Evolutionary conservation across 2,113 vertebrate species (phyloP), one percentile per base, ranked within the genome.

Genomic region (Gymnobelideus leadbeateri): DNA sequence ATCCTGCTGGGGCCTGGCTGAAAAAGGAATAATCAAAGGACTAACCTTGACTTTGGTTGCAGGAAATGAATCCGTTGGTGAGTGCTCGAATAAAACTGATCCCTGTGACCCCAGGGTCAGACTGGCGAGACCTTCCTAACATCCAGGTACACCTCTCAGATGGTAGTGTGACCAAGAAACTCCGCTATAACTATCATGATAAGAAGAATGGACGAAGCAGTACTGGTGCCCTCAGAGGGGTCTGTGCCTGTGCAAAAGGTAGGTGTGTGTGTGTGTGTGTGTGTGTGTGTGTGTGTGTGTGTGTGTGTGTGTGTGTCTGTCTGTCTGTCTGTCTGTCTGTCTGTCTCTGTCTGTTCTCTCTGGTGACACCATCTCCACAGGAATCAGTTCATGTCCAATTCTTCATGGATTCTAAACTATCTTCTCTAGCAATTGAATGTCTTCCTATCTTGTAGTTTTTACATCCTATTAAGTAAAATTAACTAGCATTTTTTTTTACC

Each of bases 51-150:
- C 37, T 84, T 90, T 47, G 89, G 9, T 93, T 89, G 2, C 97
- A 99, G 99, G 99, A 99, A 97, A 99, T 99, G 99, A 99, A 99
- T 0, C 99, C 99, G 0, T 94, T 99, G 98, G 99, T 99, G 24
- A 99, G 99, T 0, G 99, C 99, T 9, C 98, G 99, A 25, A 99
- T 99, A 99, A 98, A 99, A 25, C 99, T 99, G 98, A 99, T 99
- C 95, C 99, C 99, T 0, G 95, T 99, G 96, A 99, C 99, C 0
- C 99, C 99, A 0, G 99, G 99, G 89, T 99, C 99, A 0, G 99
- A 99, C 94, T 99, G 99, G 99, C 98, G 99, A 0, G 99, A 99
- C 97, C 98, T 99, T 25, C 99, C 99, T 49, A 99, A 99, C 98
- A 98, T 99, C 0, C 99, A 99, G 98, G 99, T 99, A n/a, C 99